A percentile compares a stretch with the other conserved stretches of the same genome.
These are phyloP conservation scores for Ascaphus truei DNA, from an alignment of 2,113 vertebrate species.

Conservation along the genomic window DNA sequence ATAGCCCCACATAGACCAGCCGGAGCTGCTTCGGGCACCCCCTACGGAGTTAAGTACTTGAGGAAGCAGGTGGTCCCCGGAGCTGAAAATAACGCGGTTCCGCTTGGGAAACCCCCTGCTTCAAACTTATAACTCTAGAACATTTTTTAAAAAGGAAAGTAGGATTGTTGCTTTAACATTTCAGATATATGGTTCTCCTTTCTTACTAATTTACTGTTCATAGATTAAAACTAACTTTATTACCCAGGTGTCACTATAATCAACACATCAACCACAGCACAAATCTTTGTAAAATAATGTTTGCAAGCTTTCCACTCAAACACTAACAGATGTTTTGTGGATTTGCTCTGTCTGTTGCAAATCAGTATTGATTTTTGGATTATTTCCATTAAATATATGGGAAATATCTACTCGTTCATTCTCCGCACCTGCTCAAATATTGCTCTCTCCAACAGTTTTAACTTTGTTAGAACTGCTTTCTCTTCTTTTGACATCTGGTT, in stretches of 20 bases:
- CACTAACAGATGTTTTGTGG: constrained; percentile 54
- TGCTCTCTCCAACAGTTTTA: constrained; percentile 19
- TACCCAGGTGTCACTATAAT: background rate
- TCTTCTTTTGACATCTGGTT: constrained; percentile 45
- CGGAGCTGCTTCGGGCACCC: too few species aligned
- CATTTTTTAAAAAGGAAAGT: too few species aligned
- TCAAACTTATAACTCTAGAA: too few species aligned
- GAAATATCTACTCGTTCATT: constrained; percentile 8
- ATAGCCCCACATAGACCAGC: too few species aligned
- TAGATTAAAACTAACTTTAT: too few species aligned
- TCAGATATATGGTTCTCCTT: too few species aligned
- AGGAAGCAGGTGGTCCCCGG: too few species aligned
- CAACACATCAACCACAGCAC: background rate
- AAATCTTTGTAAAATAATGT: background rate
- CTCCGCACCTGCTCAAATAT: constrained; percentile 44
- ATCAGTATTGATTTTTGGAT: constrained; percentile 42
- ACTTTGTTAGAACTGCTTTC: constrained; percentile 31
- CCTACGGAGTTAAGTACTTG: too few species aligned
- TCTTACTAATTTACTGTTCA: too few species aligned
- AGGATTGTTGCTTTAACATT: too few species aligned
- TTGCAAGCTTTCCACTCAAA: constrained; percentile 34
- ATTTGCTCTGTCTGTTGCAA: constrained; percentile 52
- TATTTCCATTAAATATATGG: constrained; percentile 28
- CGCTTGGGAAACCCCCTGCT: too few species aligned
- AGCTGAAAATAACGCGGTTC: too few species aligned